phyloP scores from a whole-genome alignment of 1,140 invertebrate genomes.

The Mylabris phalerata region DNA sequence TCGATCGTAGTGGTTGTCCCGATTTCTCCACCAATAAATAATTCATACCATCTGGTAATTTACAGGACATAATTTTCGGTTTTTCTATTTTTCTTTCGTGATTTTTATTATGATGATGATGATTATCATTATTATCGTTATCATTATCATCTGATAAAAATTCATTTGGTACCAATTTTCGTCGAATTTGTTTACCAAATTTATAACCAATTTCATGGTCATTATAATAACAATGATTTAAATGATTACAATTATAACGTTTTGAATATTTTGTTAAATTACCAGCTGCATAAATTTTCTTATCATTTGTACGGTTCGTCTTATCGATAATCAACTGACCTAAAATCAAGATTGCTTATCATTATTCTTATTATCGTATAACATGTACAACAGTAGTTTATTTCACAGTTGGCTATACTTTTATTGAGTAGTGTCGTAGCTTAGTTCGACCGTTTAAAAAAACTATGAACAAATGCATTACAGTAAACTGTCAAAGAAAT shows the following conservation, averaged over 20 bases:
- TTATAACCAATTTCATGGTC: slow-evolving; percentile 38
- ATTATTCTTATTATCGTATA: no score
- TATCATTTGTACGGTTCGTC: slow-evolving; percentile 63
- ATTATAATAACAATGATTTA: slow-evolving; percentile 48
- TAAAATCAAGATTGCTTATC: not conserved
- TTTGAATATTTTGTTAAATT: slow-evolving; percentile 56
- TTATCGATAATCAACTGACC: slow-evolving; percentile 58
- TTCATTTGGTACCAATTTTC: slow-evolving; percentile 25
- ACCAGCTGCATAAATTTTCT: slow-evolving; percentile 60
- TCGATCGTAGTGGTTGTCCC: slow-evolving; percentile 40
- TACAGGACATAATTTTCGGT: slow-evolving; percentile 32
- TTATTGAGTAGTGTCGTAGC: no score
- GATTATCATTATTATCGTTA: no score
- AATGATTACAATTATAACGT: slow-evolving; percentile 44
- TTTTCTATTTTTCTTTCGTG: not conserved
- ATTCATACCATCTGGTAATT: slow-evolving; percentile 43
- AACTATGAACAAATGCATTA: no score
- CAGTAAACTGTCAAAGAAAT: no score
- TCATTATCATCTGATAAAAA: slow-evolving; percentile 3
- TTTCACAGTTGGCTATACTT: no score
- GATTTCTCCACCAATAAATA: slow-evolving; percentile 46
- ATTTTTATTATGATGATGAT: no score
- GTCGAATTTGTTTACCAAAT: slow-evolving; percentile 28
- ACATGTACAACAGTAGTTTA: no score
- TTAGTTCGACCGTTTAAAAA: no score